Conservation (phyloP, 2,113 vertebrate species). For the Eulemur rufifrons region DNA sequence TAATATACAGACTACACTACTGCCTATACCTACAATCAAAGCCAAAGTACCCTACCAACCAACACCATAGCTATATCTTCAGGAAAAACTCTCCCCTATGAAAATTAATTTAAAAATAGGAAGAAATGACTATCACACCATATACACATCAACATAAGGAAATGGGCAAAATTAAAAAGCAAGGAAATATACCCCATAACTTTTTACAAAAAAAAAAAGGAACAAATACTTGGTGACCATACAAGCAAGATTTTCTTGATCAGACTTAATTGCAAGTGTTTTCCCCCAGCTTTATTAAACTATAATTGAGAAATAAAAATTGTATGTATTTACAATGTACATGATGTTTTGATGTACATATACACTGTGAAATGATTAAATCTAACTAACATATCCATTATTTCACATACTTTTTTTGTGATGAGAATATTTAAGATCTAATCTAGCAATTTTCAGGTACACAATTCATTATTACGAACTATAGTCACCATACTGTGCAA, state of each 20-base stretch:
- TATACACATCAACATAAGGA: too few species aligned
- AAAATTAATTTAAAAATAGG: too few species aligned
- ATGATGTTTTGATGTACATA: neutral
- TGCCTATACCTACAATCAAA: too few species aligned
- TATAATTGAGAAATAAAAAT: neutral
- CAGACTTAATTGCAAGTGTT: neutral
- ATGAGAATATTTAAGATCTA: neutral
- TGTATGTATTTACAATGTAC: neutral
- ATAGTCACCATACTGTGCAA: neutral
- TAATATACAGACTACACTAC: too few species aligned
- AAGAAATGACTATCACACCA: too few species aligned
- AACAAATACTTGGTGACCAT: neutral
- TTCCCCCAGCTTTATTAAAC: neutral
- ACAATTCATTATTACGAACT: neutral
- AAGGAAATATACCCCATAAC: too few species aligned
- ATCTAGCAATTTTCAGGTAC: neutral
- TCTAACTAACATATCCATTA: neutral
- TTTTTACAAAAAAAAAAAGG: neutral
- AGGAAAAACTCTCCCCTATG: too few species aligned
- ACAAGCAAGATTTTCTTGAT: neutral
- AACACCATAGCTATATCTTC: too few species aligned
- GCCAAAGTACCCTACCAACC: too few species aligned
- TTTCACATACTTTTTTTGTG: neutral
- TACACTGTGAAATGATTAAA: neutral
- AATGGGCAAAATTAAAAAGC: too few species aligned